Evolutionary conservation across 2,888 invertebrate species (phyloP), one percentile per base, ranked within the genome.

Genomic region (Callosobruchus maculatus): DNA sequence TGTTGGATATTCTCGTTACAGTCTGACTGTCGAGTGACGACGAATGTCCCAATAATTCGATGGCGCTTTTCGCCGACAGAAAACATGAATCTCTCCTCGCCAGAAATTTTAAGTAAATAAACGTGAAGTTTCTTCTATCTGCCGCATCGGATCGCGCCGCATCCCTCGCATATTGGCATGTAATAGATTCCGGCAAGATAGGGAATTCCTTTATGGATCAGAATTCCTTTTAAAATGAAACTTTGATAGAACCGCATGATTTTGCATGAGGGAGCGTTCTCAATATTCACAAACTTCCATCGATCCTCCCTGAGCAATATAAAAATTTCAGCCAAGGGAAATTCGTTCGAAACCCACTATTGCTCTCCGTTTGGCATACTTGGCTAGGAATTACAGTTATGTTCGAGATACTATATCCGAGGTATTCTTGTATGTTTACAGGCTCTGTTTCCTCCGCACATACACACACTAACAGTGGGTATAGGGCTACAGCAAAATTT

Each of bases 211-310:
- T 80, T 78, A 79, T 79, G 77, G 79, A 79, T 79, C 77, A 79
- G 80, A 82, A 83, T 83, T 83, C 83, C 83, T 81, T 81, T 80
- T 79, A 81, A 82, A 83, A 83, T 83, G 82, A 83, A 83, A 83
- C 82, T 83, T 83, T 82, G 82, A 82, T 83, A 81, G 82, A 68
- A 83, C 83, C 83, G 81, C 81, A 83, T 79, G 81, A 82, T 83
- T 82, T 83, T 83, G 82, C 83, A 83, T 82, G 78, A 80, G 74
- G 80, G 77, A 74, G 81, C 82, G 79, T 81, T 80, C 80, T 77
- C 77, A 76, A 78, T 78, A 78, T 78, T 77, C 78, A 75, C 75
- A 76, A 77, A 77, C 78, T 77, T 78, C 74, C 76, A 77, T 78
- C 75, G 78, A 78, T 77, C 75, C 73, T 74, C 70, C 67, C 76